phyloP scores from a whole-genome alignment of 2,113 vertebrate species.

The Corythoichthys haematopterus region DNA sequence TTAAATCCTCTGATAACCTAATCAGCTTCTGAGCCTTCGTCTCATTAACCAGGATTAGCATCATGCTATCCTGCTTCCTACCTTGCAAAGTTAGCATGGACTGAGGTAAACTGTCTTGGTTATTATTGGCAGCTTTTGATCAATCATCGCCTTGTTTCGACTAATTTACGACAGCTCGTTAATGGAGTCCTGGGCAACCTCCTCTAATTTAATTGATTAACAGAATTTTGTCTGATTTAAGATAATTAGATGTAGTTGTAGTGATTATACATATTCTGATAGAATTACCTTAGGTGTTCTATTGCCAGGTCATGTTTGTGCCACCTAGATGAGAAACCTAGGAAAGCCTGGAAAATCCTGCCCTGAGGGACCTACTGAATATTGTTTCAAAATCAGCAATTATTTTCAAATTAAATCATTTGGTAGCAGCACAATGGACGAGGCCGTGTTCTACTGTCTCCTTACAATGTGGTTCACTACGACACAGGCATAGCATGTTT shows the following conservation, averaged over 20 bases:
- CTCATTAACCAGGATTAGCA: constrained; percentile 52
- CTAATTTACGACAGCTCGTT: background rate
- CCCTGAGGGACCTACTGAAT: too few species aligned
- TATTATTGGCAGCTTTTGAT: background rate
- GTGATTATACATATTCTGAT: too few species aligned
- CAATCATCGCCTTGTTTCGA: background rate
- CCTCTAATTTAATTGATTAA: background rate
- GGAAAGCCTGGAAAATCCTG: too few species aligned
- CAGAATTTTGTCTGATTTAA: background rate
- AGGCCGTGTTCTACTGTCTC: background rate
- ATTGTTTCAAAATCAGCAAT: background rate
- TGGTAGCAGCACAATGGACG: background rate
- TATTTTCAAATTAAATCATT: constrained; percentile 1
- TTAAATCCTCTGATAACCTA: constrained; percentile 43
- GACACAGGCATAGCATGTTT: background rate
- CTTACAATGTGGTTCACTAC: background rate
- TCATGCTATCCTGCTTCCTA: background rate
- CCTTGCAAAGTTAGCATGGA: background rate
- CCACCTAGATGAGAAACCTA: too few species aligned
- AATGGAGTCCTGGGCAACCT: background rate
- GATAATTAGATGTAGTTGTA: background rate
- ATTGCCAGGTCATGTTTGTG: too few species aligned
- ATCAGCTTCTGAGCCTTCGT: constrained; percentile 48
- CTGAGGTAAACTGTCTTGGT: background rate
- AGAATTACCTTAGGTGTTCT: too few species aligned